These are phyloP conservation scores for Aethina tumida DNA, from an alignment of 1,140 invertebrate species.

Conservation along the genomic window DNA sequence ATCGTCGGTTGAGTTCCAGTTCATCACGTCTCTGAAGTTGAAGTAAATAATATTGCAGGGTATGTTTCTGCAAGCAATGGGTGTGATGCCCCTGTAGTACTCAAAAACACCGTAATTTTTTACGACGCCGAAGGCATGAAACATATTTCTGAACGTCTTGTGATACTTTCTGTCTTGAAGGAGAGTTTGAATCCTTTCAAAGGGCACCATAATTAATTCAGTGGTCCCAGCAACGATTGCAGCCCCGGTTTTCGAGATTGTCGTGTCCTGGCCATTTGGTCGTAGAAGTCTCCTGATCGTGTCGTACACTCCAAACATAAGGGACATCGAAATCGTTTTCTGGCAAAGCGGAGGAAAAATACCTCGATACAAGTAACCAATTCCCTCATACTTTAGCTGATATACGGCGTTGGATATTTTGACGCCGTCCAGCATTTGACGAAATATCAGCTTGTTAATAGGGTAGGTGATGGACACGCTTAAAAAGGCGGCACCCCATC, in stretches of 20 bases:
- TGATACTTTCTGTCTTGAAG: slow-evolving; percentile 83
- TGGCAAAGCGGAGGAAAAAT: slow-evolving; percentile 90
- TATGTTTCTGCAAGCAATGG: slow-evolving; percentile 85
- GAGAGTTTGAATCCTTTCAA: slow-evolving; percentile 92
- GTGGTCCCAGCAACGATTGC: slow-evolving; percentile 66
- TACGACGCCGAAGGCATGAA: slow-evolving; percentile 67
- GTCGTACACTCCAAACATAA: slow-evolving; percentile 97
- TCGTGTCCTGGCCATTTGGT: slow-evolving; percentile 43
- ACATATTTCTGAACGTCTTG: slow-evolving; percentile 76
- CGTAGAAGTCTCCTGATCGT: slow-evolving; percentile 60
- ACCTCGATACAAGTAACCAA: slow-evolving; percentile 80
- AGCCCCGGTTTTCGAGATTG: slow-evolving; percentile 59
- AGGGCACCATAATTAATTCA: slow-evolving; percentile 86
- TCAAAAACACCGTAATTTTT: slow-evolving; percentile 58
- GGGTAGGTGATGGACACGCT: slow-evolving; percentile 93
- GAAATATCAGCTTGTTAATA: slow-evolving; percentile 94
- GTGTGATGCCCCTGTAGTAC: slow-evolving; percentile 71
- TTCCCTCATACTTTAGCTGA: slow-evolving; percentile 76
- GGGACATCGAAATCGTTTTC: slow-evolving; percentile 82
- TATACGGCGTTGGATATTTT: slow-evolving; percentile 55
- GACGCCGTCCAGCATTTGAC: slow-evolving; percentile 80
- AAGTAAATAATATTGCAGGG: slow-evolving; percentile 92
- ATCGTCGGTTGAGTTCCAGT: slow-evolving; percentile 44
- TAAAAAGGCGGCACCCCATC: slow-evolving; percentile 87
- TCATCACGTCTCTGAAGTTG: slow-evolving; percentile 63